Evolutionary conservation across 2,888 invertebrate species (phyloP).

Genomic region (Scaptomyza cyrtandrae): DNA sequence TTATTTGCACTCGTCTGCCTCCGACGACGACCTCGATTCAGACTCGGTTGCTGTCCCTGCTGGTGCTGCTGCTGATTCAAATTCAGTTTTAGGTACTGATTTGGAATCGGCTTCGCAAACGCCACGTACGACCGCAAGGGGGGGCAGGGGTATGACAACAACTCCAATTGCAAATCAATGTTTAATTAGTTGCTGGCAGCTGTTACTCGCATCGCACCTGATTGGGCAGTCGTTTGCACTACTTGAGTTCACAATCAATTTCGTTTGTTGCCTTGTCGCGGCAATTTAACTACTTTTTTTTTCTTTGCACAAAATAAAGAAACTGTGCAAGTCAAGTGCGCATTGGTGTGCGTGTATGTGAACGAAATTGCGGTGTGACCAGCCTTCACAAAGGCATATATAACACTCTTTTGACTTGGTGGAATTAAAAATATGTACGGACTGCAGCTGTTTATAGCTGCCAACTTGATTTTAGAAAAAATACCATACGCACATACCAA

Average conservation of each 20-base stretch:
- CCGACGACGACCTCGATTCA: conserved; percentile 28
- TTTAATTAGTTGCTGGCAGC: conserved; percentile 49
- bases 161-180: conserved; percentile 51
- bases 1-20: conserved; percentile 43
- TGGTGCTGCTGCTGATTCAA: conserved; percentile 4
- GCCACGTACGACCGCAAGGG: conserved; percentile 67
- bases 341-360: conserved; percentile 65
- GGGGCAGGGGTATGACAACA: conserved; percentile 50
- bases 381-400: conserved; percentile 11
- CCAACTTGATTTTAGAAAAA: conserved; percentile 39
- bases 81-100: neutral
- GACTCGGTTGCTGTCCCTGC: conserved; percentile 7
- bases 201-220: conserved; percentile 53
- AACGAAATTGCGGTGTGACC: conserved; percentile 43
- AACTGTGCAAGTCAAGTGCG: conserved; percentile 70
- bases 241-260: conserved; percentile 58
- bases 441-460: conserved; percentile 28
- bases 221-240: conserved; percentile 36
- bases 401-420: neutral
- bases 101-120: conserved; percentile 52
- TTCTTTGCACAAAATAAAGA: conserved; percentile 71
- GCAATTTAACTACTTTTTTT: conserved; percentile 44
- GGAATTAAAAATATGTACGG: neutral
- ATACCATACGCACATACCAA: neutral
- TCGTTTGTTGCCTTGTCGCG: conserved; percentile 37